These are phyloP conservation scores for Ceyx erithaca DNA, from an alignment of 2,797 vertebrate species.

Conservation along the genomic window DNA sequence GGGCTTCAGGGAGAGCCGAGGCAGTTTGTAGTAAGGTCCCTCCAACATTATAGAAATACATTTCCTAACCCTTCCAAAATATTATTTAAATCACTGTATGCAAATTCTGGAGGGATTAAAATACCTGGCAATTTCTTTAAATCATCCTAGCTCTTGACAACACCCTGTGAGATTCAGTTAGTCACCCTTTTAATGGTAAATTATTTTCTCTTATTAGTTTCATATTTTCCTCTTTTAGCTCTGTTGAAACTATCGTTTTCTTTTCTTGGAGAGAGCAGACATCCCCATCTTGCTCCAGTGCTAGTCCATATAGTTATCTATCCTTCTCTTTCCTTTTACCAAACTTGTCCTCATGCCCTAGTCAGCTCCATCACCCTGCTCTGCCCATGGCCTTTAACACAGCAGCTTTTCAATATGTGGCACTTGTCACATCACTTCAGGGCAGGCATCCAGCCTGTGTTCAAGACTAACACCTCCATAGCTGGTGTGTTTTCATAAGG, in stretches of 20 bases:
- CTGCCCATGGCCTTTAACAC: not conserved
- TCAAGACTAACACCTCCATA: not conserved
- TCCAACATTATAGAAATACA: not conserved
- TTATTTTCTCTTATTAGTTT: slow-evolving; percentile 43
- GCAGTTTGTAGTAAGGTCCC: not conserved
- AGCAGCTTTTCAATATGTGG: not conserved
- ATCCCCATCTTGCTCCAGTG: not conserved
- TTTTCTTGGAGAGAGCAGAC: not conserved
- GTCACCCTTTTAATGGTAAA: not conserved
- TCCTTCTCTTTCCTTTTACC: not conserved
- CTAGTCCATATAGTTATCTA: not conserved
- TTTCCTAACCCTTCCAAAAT: not conserved
- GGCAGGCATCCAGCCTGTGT: not conserved
- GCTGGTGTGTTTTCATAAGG: not conserved
- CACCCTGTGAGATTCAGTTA: slow-evolving; percentile 15
- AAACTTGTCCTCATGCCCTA: not conserved
- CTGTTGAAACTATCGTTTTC: not conserved
- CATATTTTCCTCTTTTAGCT: not conserved
- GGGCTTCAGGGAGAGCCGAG: not conserved
- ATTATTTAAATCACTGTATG: not conserved
- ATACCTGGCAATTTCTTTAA: not conserved
- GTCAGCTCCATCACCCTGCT: not conserved
- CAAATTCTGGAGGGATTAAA: slow-evolving; percentile 7
- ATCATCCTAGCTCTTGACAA: slow-evolving; percentile 18
- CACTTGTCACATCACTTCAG: not conserved